These are phyloP conservation scores for Pterostichus madidus DNA, from an alignment of 2,888 invertebrate genomes.

Conservation along the genomic window DNA sequence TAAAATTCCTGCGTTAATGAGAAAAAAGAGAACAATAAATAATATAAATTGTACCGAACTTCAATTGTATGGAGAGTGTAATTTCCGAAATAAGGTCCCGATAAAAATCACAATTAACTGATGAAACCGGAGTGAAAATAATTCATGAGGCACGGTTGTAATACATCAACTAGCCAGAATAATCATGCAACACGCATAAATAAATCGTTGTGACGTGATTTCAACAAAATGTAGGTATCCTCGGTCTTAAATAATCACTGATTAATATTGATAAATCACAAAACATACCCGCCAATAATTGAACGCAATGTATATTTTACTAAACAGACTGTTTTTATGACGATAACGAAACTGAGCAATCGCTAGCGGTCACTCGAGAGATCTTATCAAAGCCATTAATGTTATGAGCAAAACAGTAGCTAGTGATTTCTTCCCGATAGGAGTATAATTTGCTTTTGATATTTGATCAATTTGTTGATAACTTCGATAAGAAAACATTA, in stretches of 20 bases:
- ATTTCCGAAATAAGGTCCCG: slow-evolving; percentile 10
- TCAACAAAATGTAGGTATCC: slow-evolving; percentile 37
- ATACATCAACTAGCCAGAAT: slow-evolving; percentile 44
- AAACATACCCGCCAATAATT: slow-evolving; percentile 37
- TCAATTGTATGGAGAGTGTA: not conserved
- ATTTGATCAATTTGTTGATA: no score
- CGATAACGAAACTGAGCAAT: not conserved
- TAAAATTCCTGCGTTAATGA: not conserved
- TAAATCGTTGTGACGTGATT: slow-evolving; percentile 31
- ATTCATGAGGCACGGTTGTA: slow-evolving; percentile 36
- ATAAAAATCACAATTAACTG: slow-evolving; percentile 51
- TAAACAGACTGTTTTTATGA: slow-evolving; percentile 12
- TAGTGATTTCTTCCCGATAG: no score
- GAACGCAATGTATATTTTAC: slow-evolving; percentile 36
- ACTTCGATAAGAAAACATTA: no score
- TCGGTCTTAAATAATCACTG: slow-evolving; percentile 14
- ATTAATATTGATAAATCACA: slow-evolving; percentile 33
- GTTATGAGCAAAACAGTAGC: no score
- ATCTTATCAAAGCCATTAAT: slow-evolving; percentile 23
- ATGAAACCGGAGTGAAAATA: slow-evolving; percentile 7
- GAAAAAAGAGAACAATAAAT: not conserved
- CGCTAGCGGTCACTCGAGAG: not conserved
- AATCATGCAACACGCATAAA: slow-evolving; percentile 40
- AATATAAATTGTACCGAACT: not conserved
- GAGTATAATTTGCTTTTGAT: no score